Base-by-base conservation (phyloP, 23 tunicate genomes). In the Trididemnum nubilum region DNA sequence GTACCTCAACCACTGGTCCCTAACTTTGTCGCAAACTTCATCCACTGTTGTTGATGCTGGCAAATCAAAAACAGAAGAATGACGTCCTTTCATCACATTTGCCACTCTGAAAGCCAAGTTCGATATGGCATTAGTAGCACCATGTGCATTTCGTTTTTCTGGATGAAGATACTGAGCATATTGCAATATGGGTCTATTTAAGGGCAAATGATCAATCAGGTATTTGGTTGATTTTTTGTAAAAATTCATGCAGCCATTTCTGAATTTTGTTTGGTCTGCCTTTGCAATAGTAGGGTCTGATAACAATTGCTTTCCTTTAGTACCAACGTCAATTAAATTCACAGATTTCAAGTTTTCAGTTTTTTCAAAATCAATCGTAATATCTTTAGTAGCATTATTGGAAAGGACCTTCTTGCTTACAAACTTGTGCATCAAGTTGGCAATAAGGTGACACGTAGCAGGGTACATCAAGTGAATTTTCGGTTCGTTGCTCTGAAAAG, bases 401-500 rank as follows among this genome's bases (percentile, higher is more conserved):
- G 69, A 63, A 15, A 63, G 69, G 7, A 24, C 25, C 28, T n/a
- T 63, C 25, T 63, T 63, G 25, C 69, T 18, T 4, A 63, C 25
- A 63, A 63, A 63, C 69, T 63, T 63, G 22, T 18, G 25, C 25
- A 18, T 63, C 69, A 63, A 5, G 25, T 63, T 63, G 22, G 69
- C 19, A 15, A n/a, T n/a, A 63, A 63, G 69, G 22, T 63, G 19
- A 63, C 69, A 63, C 69, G n/a, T 63, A 15, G 69, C 22, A 15
- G 69, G 69, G 69, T 63, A 63, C 69, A 63, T 18, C 69, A 63
- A 24, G 28, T 63, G 69, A 15, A 63, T 63, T n/a, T 63, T 63
- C 27, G 69, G 69, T 63, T 63, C 69, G n/a, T 63, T n/a, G 4
- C 25, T 15, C 28, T 63, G 69, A 63, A 63, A 63, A 63, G 69